Conservation (phyloP, 2,888 invertebrate species). For the Caenorhabditis macrosperma region DNA sequence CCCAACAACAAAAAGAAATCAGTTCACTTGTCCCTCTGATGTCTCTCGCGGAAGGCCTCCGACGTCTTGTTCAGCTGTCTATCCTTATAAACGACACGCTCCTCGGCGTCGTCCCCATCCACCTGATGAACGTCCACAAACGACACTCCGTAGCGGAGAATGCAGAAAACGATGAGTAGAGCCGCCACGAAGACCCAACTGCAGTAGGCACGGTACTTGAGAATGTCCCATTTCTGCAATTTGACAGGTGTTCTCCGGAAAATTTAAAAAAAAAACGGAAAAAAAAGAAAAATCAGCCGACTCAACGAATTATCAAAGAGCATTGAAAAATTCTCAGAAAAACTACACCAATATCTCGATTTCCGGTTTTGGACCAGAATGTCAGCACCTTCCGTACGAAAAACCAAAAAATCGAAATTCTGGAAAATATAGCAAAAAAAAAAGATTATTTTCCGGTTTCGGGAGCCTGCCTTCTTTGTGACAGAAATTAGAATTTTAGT, state of each 20-base stretch:
- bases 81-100: conserved; percentile 15
- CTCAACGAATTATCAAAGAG: no score
- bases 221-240: not conserved
- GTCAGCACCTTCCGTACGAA: no score
- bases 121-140: conserved; percentile 9
- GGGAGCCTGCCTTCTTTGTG: no score
- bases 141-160: conserved; percentile 23
- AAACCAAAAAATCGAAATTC: no score
- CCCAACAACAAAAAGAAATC: no score
- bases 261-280: not conserved
- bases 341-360: no score
- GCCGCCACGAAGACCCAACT: conserved; percentile 21
- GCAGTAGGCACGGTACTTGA: not conserved
- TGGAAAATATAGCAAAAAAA: no score
- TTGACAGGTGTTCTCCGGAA: not conserved
- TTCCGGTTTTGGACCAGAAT: no score
- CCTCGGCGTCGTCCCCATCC: not conserved
- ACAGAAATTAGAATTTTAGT: no score
- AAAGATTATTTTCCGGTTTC: no score
- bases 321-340: no score
- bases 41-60: conserved; percentile 76
- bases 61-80: conserved; percentile 27
- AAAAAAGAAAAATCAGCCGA: not conserved
- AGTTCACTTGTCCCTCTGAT: conserved; percentile 80
- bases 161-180: conserved; percentile 15